Evolutionary conservation across 1,140 invertebrate genomes (phyloP), one percentile per base, ranked within the genome.

Genomic region (Drosophila nebulosa): DNA sequence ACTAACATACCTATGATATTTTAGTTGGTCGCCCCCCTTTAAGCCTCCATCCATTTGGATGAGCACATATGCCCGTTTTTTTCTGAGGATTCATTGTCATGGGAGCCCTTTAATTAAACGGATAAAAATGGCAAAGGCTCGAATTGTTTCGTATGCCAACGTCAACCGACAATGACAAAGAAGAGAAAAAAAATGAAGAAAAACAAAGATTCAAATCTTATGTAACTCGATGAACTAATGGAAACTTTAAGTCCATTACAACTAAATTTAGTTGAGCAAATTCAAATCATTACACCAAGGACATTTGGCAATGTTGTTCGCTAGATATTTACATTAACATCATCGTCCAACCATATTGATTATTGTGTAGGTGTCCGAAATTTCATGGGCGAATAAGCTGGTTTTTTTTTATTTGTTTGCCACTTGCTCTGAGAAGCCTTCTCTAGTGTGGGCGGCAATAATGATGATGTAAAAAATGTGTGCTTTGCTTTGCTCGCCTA

Each of bases 101-200:
- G 51, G 62, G 22, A 55, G 56, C 64, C 78, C 78, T 64, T 78
- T 86, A 86, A 86, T 86, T 86, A 86, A 88, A 69, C 63, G 53
- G 22, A 70, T 74, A 67, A 53, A 67, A 75, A 51, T 61, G 51
- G 18, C 27, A 16, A 16, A 26, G 24, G 7, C 18, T 35, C 50
- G 21, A 42, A 16, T 26, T 36, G n/a, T 18, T 46, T 35, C 9
- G 14, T 21, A 10, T n/a, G 14, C 7, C n/a, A 14, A 52, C 14
- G 16, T 18, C 39, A 42, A 46, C 7, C 0, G 16, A 21, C 39
- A 46, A 46, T 10, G 16, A n/a, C n/a, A n/a, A n/a, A n/a, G n/a
- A n/a, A 18, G 18, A 7, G 24, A 50, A 24, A 32, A 18, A 2
- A 39, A 32, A 57, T 22, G n/a, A n/a, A 24, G 24, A 32, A 16